Conservation (phyloP, 2,888 invertebrate genomes). For the Ferdinandea cuprea region DNA sequence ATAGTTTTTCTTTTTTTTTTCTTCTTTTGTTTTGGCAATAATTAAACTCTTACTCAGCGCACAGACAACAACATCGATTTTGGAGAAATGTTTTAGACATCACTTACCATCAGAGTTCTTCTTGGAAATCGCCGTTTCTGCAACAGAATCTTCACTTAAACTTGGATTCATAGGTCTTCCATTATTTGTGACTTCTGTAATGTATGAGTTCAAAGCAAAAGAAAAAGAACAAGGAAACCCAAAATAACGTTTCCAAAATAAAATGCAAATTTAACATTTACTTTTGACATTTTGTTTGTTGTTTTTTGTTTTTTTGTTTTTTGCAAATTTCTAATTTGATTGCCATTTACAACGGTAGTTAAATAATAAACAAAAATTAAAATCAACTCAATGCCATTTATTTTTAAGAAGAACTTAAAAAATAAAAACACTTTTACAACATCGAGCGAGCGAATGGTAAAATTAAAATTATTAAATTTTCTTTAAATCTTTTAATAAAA, state of each 20-base stretch:
- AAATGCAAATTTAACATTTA: conserved; percentile 16
- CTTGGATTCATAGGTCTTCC: conserved; percentile 87
- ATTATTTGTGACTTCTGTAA: conserved; percentile 84
- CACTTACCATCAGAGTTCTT: conserved; percentile 93
- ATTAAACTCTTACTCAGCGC: conserved; percentile 71
- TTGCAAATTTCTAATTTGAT: conserved; percentile 25
- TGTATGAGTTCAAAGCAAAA: conserved; percentile 77
- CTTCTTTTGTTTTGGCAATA: conserved; percentile 16
- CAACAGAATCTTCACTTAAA: conserved; percentile 92
- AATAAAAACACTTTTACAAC: conserved; percentile 62
- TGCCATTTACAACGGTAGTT: conserved; percentile 38
- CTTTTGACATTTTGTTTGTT: conserved; percentile 28
- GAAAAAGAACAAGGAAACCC: conserved; percentile 58
- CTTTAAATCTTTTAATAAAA: neutral
- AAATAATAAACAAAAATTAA: conserved; percentile 26
- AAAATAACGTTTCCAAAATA: conserved; percentile 51
- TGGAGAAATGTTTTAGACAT: conserved; percentile 77
- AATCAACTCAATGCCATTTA: conserved; percentile 53
- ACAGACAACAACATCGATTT: conserved; percentile 75
- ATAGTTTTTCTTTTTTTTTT: too few relatives aligned
- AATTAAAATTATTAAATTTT: conserved; percentile 21
- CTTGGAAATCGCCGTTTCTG: conserved; percentile 91
- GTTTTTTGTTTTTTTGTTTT: conserved; percentile 30
- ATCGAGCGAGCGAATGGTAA: conserved; percentile 68
- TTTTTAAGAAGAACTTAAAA: conserved; percentile 21